A percentile compares a stretch with the other conserved stretches of the same genome.
phyloP scores from a whole-genome alignment of 2,113 vertebrate genomes.

The Lepus americanus region DNA sequence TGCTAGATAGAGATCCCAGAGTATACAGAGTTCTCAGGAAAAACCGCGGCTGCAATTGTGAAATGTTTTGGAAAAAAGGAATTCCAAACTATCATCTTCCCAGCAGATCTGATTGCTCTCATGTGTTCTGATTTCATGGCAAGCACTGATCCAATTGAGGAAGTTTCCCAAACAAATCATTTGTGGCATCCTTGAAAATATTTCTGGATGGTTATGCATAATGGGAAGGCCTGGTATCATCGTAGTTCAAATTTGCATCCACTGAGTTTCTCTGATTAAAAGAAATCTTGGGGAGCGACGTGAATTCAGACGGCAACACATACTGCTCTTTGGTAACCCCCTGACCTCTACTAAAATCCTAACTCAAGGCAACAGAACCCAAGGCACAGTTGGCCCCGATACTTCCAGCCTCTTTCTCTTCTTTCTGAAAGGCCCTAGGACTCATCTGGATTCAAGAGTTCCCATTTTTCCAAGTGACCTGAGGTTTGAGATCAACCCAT shows the following conservation, averaged over 20 bases:
- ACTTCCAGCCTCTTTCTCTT: neutral
- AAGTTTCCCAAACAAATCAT: constrained; percentile 75
- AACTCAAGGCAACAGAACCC: neutral
- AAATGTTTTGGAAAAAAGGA: constrained; percentile 81
- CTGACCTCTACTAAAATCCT: constrained; percentile 8
- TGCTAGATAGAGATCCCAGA: constrained; percentile 68
- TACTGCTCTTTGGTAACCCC: neutral
- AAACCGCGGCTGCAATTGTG: constrained; percentile 73
- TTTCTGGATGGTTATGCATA: constrained; percentile 57
- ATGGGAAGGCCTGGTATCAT: constrained; percentile 5
- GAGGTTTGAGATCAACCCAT: neutral
- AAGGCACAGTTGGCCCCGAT: neutral
- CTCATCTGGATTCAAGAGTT: neutral
- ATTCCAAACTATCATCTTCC: constrained; percentile 78
- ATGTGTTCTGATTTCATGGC: constrained; percentile 72
- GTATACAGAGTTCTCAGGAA: constrained; percentile 62
- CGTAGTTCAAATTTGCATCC: neutral
- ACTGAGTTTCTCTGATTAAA: constrained; percentile 40
- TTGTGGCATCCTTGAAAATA: constrained; percentile 71
- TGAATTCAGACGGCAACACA: neutral
- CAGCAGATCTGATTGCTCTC: constrained; percentile 81
- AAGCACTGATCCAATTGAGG: constrained; percentile 59
- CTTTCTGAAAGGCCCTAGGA: neutral
- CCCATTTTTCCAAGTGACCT: neutral
- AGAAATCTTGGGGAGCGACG: constrained; percentile 18